Conservation (phyloP, 92 coral and sea anemone species). For the Porites rus region DNA sequence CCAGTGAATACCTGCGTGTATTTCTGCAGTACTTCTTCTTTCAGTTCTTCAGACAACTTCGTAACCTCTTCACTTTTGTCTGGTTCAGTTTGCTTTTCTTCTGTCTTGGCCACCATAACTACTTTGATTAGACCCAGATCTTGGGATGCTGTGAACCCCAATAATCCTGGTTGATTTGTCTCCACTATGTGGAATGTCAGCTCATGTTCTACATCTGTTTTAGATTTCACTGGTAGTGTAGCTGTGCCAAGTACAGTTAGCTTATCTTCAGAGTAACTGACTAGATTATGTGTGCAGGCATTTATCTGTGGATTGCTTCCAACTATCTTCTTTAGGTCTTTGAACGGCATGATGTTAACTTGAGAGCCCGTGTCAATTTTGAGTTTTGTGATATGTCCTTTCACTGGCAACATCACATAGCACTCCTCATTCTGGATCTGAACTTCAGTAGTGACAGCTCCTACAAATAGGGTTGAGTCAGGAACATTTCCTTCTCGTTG, state of each 20-base stretch:
- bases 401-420: conserved; percentile 26
- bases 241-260: too few species aligned
- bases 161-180: too few species aligned
- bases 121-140: too few species aligned
- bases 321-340: background rate
- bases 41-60: conserved; percentile 33
- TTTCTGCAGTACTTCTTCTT: conserved; percentile 22
- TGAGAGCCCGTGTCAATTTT: conserved; percentile 48
- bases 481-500: too few species aligned
- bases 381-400: conserved; percentile 49
- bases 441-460: conserved; percentile 3
- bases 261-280: too few species aligned
- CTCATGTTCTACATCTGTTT: too few species aligned
- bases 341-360: background rate
- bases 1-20: conserved; percentile 55
- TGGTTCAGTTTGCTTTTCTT: conserved; percentile 34
- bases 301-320: conserved; percentile 14
- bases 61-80: conserved; percentile 18
- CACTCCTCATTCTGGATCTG: background rate
- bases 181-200: too few species aligned
- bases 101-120: too few species aligned
- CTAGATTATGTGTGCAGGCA: too few species aligned
- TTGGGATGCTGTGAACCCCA: too few species aligned
- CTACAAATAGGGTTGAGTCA: background rate
- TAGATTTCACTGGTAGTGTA: too few species aligned